phyloP scores from a whole-genome alignment of 2,797 vertebrate species.

The Tinamus major region DNA sequence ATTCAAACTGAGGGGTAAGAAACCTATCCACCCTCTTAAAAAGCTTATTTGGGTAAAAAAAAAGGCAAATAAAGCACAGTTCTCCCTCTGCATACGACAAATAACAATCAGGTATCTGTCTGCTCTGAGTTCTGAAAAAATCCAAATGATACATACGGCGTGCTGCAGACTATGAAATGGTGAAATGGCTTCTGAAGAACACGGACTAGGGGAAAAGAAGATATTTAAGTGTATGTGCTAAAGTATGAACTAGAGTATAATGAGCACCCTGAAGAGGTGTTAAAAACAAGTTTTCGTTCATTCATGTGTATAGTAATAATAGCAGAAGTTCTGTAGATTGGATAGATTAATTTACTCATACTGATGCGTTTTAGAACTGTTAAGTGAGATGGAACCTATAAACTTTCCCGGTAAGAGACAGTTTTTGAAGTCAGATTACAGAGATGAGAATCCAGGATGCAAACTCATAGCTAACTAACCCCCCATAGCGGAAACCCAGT shows the following conservation, averaged over 20 bases:
- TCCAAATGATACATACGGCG: neutral
- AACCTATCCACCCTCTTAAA: neutral
- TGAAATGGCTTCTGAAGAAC: neutral
- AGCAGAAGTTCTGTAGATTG: neutral
- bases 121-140: neutral
- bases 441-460: slow-evolving; percentile 30
- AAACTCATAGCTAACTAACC: neutral
- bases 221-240: neutral
- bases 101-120: neutral
- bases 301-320: neutral
- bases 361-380: neutral
- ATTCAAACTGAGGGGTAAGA: neutral
- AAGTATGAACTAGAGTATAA: neutral
- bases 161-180: neutral
- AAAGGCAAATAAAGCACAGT: fast-evolving
- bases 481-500: slow-evolving; percentile 27
- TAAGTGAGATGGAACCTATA: neutral
- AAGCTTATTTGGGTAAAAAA: neutral
- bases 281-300: neutral
- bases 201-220: neutral
- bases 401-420: neutral
- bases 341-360: neutral
- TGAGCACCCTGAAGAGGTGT: neutral
- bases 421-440: neutral
- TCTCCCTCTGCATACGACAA: neutral